phyloP scores from a whole-genome alignment of 30 jellyfish, hydroid and myxozoan genomes.

The Aurelia aurita region DNA sequence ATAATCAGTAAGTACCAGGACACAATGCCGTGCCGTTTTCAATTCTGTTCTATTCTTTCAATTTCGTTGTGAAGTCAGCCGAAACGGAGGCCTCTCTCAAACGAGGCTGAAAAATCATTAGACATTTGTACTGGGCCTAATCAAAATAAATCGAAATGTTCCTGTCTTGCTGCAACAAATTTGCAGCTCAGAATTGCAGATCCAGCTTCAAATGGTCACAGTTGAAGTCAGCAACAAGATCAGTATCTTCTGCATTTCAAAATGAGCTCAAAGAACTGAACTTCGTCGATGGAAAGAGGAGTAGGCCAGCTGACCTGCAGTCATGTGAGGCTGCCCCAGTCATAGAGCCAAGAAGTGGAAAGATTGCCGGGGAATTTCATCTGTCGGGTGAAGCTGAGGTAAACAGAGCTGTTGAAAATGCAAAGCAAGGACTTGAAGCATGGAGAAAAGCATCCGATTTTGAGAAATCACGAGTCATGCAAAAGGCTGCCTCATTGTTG shows the following conservation, averaged over 20 bases:
- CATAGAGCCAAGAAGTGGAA: conserved; percentile 91
- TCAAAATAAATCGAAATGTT: too few relatives aligned
- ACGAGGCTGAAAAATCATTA: too few relatives aligned
- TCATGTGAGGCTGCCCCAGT: conserved; percentile 39
- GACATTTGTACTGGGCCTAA: too few relatives aligned
- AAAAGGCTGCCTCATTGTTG: conserved; percentile 76
- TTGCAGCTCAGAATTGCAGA: too few relatives aligned
- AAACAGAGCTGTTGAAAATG: conserved; percentile 78
- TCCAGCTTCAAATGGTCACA: not conserved
- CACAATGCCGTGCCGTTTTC: too few relatives aligned
- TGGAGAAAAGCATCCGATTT: conserved; percentile 81
- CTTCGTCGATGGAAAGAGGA: conserved; percentile 80
- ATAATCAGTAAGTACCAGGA: too few relatives aligned
- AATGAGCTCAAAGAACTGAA: conserved; percentile 51
- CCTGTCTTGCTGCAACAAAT: too few relatives aligned
- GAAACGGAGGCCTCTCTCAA: too few relatives aligned
- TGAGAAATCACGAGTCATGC: conserved; percentile 67
- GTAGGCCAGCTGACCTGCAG: conserved; percentile 55
- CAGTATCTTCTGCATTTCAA: conserved; percentile 24
- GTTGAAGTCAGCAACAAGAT: not conserved
- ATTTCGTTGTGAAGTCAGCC: too few relatives aligned
- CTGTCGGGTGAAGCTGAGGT: conserved; percentile 84
- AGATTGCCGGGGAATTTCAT: conserved; percentile 66
- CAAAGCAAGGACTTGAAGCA: conserved; percentile 75
- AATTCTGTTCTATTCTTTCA: too few relatives aligned